Evolutionary conservation across 2,797 vertebrate species (phyloP), one percentile per base, ranked within the genome.

Genomic region (Aulostomus chinensis): DNA sequence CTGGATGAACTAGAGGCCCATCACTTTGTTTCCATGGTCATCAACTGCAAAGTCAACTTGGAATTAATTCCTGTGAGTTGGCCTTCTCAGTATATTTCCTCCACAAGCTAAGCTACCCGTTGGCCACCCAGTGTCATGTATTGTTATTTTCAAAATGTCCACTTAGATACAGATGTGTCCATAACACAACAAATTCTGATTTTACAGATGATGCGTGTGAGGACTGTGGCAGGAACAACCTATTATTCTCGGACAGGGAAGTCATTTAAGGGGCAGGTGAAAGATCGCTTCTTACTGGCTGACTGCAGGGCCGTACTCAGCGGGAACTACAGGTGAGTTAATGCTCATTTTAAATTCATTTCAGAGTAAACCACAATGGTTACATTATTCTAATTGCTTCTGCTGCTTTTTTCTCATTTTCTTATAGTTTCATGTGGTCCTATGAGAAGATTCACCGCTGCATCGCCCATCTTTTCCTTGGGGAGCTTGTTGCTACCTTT

Each of bases 401-500:
- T 2, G 15, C 9, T 31, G 4, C 42, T 22, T 40, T 2, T 64
- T 15, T 49, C 37, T 29, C 21, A 3, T 40, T 36, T 61, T 38
- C 42, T 36, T 50, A 9, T 57, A 99, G 97, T 76, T 99, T 99
- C 49, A 99, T 97, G 96, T 99, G 97, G 97, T 98, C 97, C 17
- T 99, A 93, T 62, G 97, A 99, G 90, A 99, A 99, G 93, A 94
- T 99, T 58, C 96, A 99, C 67, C 94, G 97, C 47, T 96, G 95
- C 84, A 95, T 99, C 0, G 97, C 93, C 0, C 97, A 99, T 59
- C 93, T 98, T 68, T 99, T 99, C 86, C 94, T 97, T 21, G 97
- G 97, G 0, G 96, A 97, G 79, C 88, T 99, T 43, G 97, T 99
- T 46, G 81, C 93, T 70, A 94, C 94, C 38, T 99, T 99, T 2